Conservation (phyloP, 2,888 invertebrate genomes). For the Chrysomela aeneicollis region DNA sequence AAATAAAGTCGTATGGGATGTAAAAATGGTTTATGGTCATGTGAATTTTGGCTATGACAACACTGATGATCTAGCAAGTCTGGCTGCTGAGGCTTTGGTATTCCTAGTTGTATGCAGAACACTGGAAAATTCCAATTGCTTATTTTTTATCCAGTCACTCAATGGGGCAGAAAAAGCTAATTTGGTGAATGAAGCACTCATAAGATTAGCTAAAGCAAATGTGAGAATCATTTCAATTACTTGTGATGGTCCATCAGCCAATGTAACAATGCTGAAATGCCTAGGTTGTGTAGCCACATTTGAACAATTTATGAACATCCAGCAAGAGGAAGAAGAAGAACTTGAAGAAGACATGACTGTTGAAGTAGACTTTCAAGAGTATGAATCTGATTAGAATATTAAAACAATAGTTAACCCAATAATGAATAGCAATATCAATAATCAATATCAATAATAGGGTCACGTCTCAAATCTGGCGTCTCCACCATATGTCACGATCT, state of each 20-base stretch:
- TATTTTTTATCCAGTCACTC: constrained; percentile 8
- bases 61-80: constrained; percentile 12
- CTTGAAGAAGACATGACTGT: too few species aligned
- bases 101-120: constrained; percentile 15
- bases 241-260: constrained; percentile 15
- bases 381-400: too few species aligned
- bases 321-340: too few species aligned
- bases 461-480: too few species aligned
- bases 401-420: too few species aligned
- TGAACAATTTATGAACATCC: too few species aligned
- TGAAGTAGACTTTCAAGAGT: too few species aligned
- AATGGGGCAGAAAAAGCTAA: constrained; percentile 6
- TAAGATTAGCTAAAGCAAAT: neutral
- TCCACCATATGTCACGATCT: too few species aligned
- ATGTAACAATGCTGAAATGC: constrained; percentile 17
- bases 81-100: constrained; percentile 9
- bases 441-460: too few species aligned
- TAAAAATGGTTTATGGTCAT: neutral
- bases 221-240: constrained; percentile 10
- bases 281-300: neutral
- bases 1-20: constrained; percentile 5
- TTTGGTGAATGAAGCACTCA: constrained; percentile 14
- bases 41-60: constrained; percentile 11
- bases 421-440: too few species aligned
- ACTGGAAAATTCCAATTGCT: constrained; percentile 20